phyloP scores from a whole-genome alignment of 2,888 invertebrate genomes.

The Meganola albula region DNA sequence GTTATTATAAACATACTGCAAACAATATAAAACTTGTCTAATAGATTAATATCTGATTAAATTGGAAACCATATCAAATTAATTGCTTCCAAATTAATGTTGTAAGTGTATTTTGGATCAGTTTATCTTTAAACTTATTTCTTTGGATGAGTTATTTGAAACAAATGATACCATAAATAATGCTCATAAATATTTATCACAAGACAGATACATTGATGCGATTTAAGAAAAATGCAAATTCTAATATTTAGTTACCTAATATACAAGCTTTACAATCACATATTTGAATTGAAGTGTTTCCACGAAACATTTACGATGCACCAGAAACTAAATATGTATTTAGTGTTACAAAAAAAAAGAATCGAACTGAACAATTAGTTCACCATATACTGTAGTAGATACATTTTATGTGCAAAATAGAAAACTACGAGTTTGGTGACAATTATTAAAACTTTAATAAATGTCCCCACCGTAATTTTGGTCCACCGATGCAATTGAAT shows the following conservation, averaged over 20 bases:
- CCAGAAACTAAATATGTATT: no score
- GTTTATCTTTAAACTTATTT: no score
- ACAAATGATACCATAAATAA: slow-evolving; percentile 63
- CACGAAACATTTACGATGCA: slow-evolving; percentile 30
- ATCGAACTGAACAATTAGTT: no score
- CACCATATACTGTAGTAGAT: no score
- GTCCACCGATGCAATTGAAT: slow-evolving; percentile 52
- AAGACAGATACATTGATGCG: slow-evolving; percentile 48
- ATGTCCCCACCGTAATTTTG: slow-evolving; percentile 37
- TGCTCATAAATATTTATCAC: slow-evolving; percentile 67
- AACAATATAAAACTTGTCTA: no score
- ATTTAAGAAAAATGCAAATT: slow-evolving; percentile 60
- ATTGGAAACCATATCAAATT: no score
- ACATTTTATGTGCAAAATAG: no score
- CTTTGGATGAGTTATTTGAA: slow-evolving; percentile 54
- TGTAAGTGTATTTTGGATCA: no score
- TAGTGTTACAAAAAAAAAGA: no score
- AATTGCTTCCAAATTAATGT: no score
- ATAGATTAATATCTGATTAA: no score
- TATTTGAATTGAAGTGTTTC: slow-evolving; percentile 31
- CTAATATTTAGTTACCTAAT: slow-evolving; percentile 38
- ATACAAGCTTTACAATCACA: slow-evolving; percentile 41
- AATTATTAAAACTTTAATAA: slow-evolving; percentile 42
- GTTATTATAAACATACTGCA: no score
- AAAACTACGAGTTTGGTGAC: slow-evolving; percentile 29